Percentiles rank a stretch among this genome's conserved stretches.
Conservation (phyloP, 2,888 invertebrate species). For the Monochamus alternatus region DNA sequence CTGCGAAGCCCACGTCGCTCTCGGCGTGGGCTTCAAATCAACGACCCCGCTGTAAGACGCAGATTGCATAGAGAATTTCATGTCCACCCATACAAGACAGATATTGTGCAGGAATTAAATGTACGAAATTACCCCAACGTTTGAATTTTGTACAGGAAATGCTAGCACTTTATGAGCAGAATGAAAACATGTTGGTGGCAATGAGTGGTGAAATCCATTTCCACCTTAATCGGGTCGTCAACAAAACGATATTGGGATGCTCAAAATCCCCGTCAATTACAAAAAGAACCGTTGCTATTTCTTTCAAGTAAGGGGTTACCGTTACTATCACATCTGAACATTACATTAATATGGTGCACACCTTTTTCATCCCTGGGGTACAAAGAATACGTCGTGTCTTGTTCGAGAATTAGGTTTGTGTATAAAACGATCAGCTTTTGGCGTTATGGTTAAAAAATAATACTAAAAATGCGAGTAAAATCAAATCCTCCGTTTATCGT, state of each 20-base stretch:
- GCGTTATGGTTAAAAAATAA: no score
- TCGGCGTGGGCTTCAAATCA: conserved; percentile 16
- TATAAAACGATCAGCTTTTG: no score
- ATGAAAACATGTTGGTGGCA: conserved; percentile 21
- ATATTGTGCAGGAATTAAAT: conserved; percentile 40
- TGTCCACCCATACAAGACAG: conserved; percentile 40
- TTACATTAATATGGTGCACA: conserved; percentile 33
- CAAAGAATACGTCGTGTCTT: conserved; percentile 20
- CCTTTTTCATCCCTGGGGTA: conserved; percentile 32
- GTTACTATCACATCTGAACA: conserved; percentile 35
- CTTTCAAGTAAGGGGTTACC: conserved; percentile 35
- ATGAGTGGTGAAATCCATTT: conserved; percentile 42
- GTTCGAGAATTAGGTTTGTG: no score
- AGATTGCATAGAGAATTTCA: conserved; percentile 38
- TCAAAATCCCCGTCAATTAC: conserved; percentile 43
- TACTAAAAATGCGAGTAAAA: no score
- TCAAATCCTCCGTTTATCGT: no score
- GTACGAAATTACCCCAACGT: conserved; percentile 36
- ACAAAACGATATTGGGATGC: conserved; percentile 45
- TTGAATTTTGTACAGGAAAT: conserved; percentile 22
- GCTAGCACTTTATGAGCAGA: conserved; percentile 11
- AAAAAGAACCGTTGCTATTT: conserved; percentile 42
- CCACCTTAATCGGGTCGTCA: conserved; percentile 38
- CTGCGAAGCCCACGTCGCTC: conserved; percentile 23
- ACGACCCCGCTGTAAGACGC: conserved; percentile 19